phyloP scores from a whole-genome alignment of 1,140 invertebrate genomes.

The Nylanderia fulva region DNA sequence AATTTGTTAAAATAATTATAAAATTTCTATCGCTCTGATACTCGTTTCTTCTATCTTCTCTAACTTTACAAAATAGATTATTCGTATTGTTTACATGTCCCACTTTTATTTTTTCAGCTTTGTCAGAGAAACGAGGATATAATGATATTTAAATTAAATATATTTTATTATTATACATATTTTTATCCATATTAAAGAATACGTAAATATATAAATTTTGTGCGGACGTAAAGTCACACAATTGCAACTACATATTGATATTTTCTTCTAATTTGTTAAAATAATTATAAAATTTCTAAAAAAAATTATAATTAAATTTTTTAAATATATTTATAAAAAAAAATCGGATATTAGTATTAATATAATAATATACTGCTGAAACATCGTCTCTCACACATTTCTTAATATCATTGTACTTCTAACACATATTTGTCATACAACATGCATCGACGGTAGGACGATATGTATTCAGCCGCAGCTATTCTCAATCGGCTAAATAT shows the following conservation, averaged over 20 bases:
- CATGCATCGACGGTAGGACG: conserved; percentile 3
- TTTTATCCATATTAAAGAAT: neutral
- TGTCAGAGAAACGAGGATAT: too few relatives aligned
- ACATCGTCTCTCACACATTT: neutral
- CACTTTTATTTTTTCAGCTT: too few relatives aligned
- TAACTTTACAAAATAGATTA: too few relatives aligned
- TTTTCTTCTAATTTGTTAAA: neutral
- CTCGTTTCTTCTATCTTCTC: too few relatives aligned
- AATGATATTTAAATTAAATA: neutral
- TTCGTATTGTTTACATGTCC: too few relatives aligned
- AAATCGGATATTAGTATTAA: neutral
- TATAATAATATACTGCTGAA: neutral
- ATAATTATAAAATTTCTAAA: neutral
- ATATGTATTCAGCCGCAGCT: neutral
- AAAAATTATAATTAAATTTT: neutral
- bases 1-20: neutral
- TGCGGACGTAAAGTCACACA: neutral
- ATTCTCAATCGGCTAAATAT: conserved; percentile 40
- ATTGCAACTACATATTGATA: neutral
- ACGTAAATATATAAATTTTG: neutral
- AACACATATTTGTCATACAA: neutral
- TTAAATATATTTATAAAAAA: conserved; percentile 8
- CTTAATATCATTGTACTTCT: neutral
- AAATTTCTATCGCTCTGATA: too few relatives aligned
- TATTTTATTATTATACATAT: neutral